Base-by-base conservation (phyloP, 2,888 invertebrate species). In the Drosophila monieri region DNA sequence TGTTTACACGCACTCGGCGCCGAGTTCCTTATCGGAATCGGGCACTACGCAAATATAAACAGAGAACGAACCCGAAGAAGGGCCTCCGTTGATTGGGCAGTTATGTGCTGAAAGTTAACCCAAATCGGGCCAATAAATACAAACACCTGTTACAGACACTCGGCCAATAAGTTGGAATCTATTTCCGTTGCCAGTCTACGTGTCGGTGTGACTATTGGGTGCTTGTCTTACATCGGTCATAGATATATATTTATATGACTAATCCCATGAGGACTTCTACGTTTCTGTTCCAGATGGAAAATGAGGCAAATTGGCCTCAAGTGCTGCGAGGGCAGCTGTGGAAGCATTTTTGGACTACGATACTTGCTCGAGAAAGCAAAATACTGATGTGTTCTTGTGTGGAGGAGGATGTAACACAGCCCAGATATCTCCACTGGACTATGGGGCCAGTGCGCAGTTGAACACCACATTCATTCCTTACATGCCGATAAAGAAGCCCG, bases 361-460 rank as follows among this genome's bases (percentile, higher is more conserved):
- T 5, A 32, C 5, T 32, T 32, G 4, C 5, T 32, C 10, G 4
- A 9, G 27, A 27, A 32, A 23, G 51, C 18, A 18, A 18, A 18
- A 18, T 18, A 18, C 44, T 58, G 30, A 54, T 47, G 37, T 52
- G 57, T 39, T 66, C 71, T 80, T 25, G 5, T 21, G 27, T 21
- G 32, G 9, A 15, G 4, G n/a, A 21, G 25, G 35, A 46, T 46
- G n/a, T n/a, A 2, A 12, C 15, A 10, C n/a, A n/a, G 35, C 35
- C 15, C 6, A 23, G 30, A 61, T 44, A 44, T 51, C 37, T 30
- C 3, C 55, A 41, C 44, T 59, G 32, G 9, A 44, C 43, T 43
- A 18, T 18, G 18, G 18, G 18, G 1, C 18, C 18, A 18, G 18
- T 76, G 64, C 86, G 86, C 68, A 85, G 73, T 76, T 73, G 44